These are phyloP conservation scores for Poecilia gillii DNA, from an alignment of 2,797 vertebrate genomes.

Conservation along the genomic window DNA sequence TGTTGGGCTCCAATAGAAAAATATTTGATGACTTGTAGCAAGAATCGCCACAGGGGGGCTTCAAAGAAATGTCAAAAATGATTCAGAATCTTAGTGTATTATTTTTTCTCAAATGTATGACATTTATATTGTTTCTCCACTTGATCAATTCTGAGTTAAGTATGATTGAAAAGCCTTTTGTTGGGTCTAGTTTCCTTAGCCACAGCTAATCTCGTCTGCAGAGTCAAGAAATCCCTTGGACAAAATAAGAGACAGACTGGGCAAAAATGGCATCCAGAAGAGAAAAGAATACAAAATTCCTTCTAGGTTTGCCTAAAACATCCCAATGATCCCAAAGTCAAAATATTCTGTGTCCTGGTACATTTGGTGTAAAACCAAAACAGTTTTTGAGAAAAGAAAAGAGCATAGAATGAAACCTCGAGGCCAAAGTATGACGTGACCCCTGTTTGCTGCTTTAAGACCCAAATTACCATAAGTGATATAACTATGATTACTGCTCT, in stretches of 20 bases:
- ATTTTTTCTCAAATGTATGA: background rate
- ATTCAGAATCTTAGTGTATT: too few species aligned
- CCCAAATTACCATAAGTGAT: background rate
- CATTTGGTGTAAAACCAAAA: background rate
- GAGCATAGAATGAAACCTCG: background rate
- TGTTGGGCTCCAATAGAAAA: background rate
- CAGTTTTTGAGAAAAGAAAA: background rate
- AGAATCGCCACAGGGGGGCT: background rate
- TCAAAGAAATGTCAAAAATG: too few species aligned
- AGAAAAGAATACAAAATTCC: too few species aligned
- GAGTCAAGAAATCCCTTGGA: background rate
- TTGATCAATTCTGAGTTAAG: background rate
- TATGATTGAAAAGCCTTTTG: background rate
- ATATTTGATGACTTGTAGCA: background rate
- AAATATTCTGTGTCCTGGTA: background rate
- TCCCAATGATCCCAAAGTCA: background rate
- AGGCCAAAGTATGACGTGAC: background rate
- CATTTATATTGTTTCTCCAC: background rate
- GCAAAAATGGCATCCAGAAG: too few species aligned
- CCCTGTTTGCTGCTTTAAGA: background rate
- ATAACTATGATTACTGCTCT: background rate
- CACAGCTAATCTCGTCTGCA: background rate
- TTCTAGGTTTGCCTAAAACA: background rate
- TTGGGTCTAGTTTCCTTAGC: background rate
- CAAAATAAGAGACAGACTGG: background rate